A percentile compares a stretch with the other conserved stretches of the same genome.
phyloP scores from a whole-genome alignment of 2,888 invertebrate genomes.

The Daptonema setosum region DNA sequence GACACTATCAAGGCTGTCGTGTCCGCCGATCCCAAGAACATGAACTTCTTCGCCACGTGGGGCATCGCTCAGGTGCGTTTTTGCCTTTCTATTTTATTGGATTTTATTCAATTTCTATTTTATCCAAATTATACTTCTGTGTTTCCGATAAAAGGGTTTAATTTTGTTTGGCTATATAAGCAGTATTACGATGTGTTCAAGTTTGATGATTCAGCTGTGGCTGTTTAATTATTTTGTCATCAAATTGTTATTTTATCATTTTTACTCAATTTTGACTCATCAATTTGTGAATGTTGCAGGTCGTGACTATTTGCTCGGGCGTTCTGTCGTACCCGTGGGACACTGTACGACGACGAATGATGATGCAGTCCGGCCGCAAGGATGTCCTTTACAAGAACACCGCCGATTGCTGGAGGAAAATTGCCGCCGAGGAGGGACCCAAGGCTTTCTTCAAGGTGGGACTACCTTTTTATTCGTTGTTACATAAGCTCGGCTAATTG shows the following conservation, averaged over 20 bases:
- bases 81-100: not conserved
- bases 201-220: too few species aligned
- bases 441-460: constrained; percentile 79
- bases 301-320: constrained; percentile 62
- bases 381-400: constrained; percentile 73
- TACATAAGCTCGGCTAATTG: too few species aligned
- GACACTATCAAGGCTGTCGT: constrained; percentile 81
- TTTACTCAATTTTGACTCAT: too few species aligned
- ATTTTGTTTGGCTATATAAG: too few species aligned
- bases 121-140: too few species aligned
- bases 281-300: too few species aligned
- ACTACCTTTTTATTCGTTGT: too few species aligned
- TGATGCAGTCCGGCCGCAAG: constrained; percentile 87
- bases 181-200: too few species aligned
- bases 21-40: constrained; percentile 65
- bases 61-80: constrained; percentile 36
- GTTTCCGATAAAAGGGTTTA: too few species aligned
- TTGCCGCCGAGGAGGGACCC: constrained; percentile 55
- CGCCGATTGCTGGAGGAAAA: constrained; percentile 68
- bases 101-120: not conserved
- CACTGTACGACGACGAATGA: constrained; percentile 82
- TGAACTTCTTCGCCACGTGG: constrained; percentile 74
- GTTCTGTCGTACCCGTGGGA: constrained; percentile 88
- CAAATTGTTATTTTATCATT: too few species aligned
- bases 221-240: too few species aligned